These are phyloP conservation scores for Mesoligia furuncula DNA, from an alignment of 2,888 invertebrate species.

Conservation along the genomic window DNA sequence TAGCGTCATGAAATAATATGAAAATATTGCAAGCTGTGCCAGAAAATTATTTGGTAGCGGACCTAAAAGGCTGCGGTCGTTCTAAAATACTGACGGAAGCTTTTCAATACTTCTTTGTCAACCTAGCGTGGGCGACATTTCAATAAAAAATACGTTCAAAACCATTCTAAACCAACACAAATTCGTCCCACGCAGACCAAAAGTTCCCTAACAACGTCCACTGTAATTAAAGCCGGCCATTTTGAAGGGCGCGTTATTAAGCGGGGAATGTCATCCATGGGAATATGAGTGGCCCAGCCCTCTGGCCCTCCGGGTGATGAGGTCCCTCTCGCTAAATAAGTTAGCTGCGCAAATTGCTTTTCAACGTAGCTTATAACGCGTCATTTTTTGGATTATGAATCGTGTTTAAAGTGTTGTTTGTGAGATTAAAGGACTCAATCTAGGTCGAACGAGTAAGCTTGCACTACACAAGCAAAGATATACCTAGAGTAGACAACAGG, in stretches of 20 bases:
- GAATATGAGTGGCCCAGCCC: conserved; percentile 68
- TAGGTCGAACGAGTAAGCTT: no score
- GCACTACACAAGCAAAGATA: neutral
- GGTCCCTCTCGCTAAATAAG: conserved; percentile 61
- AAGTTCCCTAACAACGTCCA: conserved; percentile 23
- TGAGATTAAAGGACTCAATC: neutral
- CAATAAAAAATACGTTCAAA: conserved; percentile 18
- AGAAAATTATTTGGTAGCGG: neutral
- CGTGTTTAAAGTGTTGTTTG: neutral
- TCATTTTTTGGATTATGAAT: conserved; percentile 30
- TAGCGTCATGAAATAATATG: neutral
- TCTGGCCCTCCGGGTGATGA: conserved; percentile 52
- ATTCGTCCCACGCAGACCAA: conserved; percentile 4
- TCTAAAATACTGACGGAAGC: neutral
- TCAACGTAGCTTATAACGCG: conserved; percentile 34
- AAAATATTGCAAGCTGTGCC: neutral
- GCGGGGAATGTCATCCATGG: conserved; percentile 70
- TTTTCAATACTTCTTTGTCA: neutral
- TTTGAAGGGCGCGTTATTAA: conserved; percentile 62
- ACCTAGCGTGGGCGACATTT: neutral
- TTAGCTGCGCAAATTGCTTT: conserved; percentile 62
- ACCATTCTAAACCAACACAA: conserved; percentile 17
- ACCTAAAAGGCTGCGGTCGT: neutral
- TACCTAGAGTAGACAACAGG: neutral
- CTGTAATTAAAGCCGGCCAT: conserved; percentile 65